Base-by-base conservation (phyloP, 2,797 vertebrate species). In the Tiaroga cobitis region DNA sequence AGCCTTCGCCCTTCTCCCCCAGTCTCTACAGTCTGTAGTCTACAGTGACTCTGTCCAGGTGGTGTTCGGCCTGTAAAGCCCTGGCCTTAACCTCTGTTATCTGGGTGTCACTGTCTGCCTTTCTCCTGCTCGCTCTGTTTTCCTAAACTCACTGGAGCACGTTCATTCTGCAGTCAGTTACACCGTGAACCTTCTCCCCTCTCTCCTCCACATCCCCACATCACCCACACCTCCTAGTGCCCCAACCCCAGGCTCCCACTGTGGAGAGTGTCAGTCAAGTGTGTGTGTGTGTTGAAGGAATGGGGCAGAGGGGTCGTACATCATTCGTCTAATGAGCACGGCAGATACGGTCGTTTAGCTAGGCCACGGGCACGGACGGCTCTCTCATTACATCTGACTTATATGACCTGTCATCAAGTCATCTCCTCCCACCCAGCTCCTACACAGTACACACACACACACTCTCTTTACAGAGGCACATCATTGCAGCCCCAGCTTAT, bases 31-130 rank as follows among this genome's bases (percentile, higher is more conserved):
- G 51, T 77, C 78, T 78, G 84, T 87, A 61, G 80, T 16, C 49
- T 89, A 37, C 61, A 76, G 69, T 84, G 86, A 91, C 91, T 91
- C 78, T 91, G 89, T 91, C 92, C 93, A 94, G 94, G 94, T 94
- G 92, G 93, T 90, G 90, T 88, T 89, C 87, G 61, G 79, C 41
- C 78, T 88, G 89, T 79, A 43, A 88, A 93, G 93, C 83, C 92
- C 89, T 16, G 15, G 89, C 91, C 89, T 93, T 94, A 93, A 93
- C 92, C 93, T 94, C 89, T 91, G 92, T 95, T 95, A 95, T 95
- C 95, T 92, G 84, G 61, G 86, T 92, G 90, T 92, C 92, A 93
- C 90, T 94, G 92, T 93, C 81, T 87, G 89, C 72, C 91, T 90
- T 91, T 90, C 91, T 92, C 88, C 87, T 73, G 85, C 87, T 8